Conservation (phyloP, 2,888 invertebrate species). For the Chymomyza fuscimana region DNA sequence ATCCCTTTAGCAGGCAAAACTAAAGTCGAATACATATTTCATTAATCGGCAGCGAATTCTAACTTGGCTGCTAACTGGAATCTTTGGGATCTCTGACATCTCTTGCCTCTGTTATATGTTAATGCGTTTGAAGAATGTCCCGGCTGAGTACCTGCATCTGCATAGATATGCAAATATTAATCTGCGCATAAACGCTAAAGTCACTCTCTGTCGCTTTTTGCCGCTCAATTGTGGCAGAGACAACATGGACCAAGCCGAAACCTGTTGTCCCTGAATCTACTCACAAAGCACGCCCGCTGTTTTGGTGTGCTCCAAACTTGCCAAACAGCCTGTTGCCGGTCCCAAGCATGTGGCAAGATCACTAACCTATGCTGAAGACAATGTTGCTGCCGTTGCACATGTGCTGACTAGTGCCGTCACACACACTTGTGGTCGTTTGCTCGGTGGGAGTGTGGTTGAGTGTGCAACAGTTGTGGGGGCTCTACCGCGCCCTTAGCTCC, state of each 20-base stretch:
- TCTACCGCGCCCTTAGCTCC: constrained; percentile 18
- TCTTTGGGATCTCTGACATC: no score
- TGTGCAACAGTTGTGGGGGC: constrained; percentile 13
- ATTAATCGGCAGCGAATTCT: no score
- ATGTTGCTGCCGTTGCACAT: background rate
- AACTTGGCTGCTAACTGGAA: no score
- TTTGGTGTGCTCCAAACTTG: background rate
- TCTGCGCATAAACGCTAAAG: constrained; percentile 46
- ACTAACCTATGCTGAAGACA: constrained; percentile 21
- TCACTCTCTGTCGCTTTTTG: constrained; percentile 24
- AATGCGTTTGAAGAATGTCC: constrained; percentile 20
- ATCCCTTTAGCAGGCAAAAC: no score
- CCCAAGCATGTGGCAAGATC: constrained; percentile 38
- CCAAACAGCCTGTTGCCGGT: background rate
- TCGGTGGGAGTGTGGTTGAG: background rate
- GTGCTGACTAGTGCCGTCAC: background rate
- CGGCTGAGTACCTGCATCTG: constrained; percentile 60
- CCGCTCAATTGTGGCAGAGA: background rate
- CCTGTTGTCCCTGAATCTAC: constrained; percentile 48
- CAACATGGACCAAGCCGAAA: constrained; percentile 41
- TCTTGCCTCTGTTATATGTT: background rate
- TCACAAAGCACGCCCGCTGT: constrained; percentile 24
- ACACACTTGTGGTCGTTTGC: background rate
- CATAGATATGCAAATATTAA: constrained; percentile 11
- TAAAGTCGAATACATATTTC: no score